phyloP scores from a whole-genome alignment of 1,140 invertebrate species.

The Trichonephila clavipes region DNA sequence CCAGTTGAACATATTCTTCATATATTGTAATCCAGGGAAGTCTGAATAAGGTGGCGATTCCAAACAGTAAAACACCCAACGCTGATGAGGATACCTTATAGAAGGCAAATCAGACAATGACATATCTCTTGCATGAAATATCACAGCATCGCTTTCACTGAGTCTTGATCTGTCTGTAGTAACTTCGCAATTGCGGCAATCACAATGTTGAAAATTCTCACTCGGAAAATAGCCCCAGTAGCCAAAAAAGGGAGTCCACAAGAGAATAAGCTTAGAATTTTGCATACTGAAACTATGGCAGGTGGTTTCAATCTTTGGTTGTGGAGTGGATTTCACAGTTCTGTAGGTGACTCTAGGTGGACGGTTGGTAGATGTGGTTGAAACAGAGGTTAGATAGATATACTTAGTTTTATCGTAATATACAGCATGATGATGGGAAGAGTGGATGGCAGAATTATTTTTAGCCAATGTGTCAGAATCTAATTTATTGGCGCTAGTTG shows the following conservation, averaged over 20 bases:
- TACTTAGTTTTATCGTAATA: neutral
- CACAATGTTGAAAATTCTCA: neutral
- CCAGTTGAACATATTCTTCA: slow-evolving; percentile 81
- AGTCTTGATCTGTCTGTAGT: slow-evolving; percentile 75
- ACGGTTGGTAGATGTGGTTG: neutral
- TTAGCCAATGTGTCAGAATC: neutral
- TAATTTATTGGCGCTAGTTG: neutral
- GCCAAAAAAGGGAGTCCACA: slow-evolving; percentile 76
- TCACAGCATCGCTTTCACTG: slow-evolving; percentile 69
- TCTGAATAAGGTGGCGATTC: slow-evolving; percentile 82
- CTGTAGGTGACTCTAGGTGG: neutral
- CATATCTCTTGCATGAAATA: slow-evolving; percentile 78
- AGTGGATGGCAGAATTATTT: neutral
- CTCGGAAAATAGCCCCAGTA: slow-evolving; percentile 54
- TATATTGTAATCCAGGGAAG: slow-evolving; percentile 61
- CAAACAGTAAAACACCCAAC: slow-evolving; percentile 85
- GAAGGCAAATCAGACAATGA: slow-evolving; percentile 79
- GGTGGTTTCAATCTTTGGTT: neutral
- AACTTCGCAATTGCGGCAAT: slow-evolving; percentile 68
- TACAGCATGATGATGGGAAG: neutral
- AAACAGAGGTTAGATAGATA: neutral
- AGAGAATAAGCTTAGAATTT: slow-evolving; percentile 65
- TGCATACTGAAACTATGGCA: neutral
- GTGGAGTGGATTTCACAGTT: neutral
- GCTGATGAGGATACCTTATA: slow-evolving; percentile 81